phyloP scores from a whole-genome alignment of 2,888 invertebrate species.

The Andrena minutula region DNA sequence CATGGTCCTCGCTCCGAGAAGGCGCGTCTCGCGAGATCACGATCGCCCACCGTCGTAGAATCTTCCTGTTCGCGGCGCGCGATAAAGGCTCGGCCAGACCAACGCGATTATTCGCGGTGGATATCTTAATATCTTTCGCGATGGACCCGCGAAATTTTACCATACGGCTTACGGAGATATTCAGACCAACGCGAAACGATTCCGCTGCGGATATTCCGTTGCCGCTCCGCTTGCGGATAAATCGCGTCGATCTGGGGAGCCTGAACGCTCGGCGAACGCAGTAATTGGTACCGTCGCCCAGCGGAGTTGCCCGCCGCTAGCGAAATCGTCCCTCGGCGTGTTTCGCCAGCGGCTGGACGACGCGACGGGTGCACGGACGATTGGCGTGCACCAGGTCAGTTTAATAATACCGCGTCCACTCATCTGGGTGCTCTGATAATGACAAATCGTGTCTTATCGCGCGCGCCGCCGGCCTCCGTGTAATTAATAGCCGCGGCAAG shows the following conservation, averaged over 20 bases:
- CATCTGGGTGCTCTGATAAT: conserved; percentile 52
- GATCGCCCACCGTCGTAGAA: conserved; percentile 16
- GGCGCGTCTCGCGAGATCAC: conserved; percentile 22
- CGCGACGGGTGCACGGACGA: conserved; percentile 2
- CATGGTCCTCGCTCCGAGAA: not conserved
- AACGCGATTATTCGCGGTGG: no score
- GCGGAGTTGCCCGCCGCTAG: not conserved
- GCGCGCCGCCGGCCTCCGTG: not conserved
- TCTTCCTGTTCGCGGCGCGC: not conserved
- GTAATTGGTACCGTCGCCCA: not conserved
- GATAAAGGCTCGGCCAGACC: no score
- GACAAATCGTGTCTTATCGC: conserved; percentile 63
- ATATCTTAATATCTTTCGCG: no score
- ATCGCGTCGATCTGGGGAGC: no score
- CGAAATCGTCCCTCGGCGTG: conserved; percentile 25
- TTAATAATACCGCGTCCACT: conserved; percentile 56
- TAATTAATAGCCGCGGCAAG: conserved; percentile 45
- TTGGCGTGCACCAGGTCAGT: conserved; percentile 55
- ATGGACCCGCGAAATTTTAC: no score
- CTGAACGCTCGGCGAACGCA: no score
- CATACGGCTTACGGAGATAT: no score
- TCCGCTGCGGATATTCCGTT: no score
- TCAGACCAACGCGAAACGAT: no score
- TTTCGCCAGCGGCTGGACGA: conserved; percentile 31
- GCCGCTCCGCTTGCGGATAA: no score